Evolutionary conservation across 2,888 invertebrate genomes (phyloP).

Genomic region (Cryptus armator): DNA sequence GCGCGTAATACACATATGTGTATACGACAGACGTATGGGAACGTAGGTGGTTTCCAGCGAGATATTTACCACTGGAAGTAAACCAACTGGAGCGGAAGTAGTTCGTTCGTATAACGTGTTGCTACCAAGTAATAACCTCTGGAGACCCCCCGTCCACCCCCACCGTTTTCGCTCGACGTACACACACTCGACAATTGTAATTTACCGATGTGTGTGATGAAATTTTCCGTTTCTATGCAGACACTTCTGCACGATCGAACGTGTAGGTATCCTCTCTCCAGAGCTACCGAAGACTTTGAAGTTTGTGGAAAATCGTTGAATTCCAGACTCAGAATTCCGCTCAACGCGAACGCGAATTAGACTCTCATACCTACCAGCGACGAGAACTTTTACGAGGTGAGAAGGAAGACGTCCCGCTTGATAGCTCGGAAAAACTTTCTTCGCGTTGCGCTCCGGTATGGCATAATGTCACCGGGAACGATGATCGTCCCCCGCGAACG

Average conservation of each 20-base stretch:
- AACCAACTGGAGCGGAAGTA: slow-evolving; percentile 11
- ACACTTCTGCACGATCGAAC: background rate
- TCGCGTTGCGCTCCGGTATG: background rate
- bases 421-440: slow-evolving; percentile 35
- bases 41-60: background rate
- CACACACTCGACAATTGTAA: background rate
- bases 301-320: background rate
- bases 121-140: background rate
- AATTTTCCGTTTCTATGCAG: background rate
- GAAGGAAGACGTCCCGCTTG: slow-evolving; percentile 16
- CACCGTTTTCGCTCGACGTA: too few species aligned
- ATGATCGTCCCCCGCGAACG: slow-evolving; percentile 13
- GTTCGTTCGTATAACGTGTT: slow-evolving; percentile 1
- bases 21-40: background rate
- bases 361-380: background rate
- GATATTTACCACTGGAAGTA: slow-evolving; percentile 1
- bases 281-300: background rate
- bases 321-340: background rate
- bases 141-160: background rate
- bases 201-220: background rate
- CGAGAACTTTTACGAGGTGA: slow-evolving; percentile 2
- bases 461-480: slow-evolving; percentile 4
- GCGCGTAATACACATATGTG: background rate
- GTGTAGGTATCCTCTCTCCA: background rate
- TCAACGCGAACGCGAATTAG: background rate